phyloP scores from a whole-genome alignment of 1,140 invertebrate genomes.

The Drosophila willistoni region DNA sequence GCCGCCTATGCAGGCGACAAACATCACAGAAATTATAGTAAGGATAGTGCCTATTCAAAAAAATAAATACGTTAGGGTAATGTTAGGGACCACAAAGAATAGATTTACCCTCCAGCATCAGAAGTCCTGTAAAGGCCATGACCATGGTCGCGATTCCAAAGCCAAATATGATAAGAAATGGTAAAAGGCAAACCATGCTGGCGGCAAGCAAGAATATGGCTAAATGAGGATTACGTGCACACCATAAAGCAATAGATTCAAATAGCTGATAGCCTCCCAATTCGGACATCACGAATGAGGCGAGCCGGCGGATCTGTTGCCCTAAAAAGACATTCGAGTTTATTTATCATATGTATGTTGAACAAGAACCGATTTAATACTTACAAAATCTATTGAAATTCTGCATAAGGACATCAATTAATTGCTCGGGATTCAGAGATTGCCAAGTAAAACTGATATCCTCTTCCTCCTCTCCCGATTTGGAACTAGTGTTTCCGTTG shows the following conservation, averaged over 20 bases:
- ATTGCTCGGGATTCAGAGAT: constrained; percentile 39
- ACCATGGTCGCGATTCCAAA: constrained; percentile 71
- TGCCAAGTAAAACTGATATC: neutral
- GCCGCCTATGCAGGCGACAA: constrained; percentile 67
- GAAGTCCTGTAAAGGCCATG: constrained; percentile 75
- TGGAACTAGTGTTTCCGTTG: neutral
- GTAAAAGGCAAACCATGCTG: constrained; percentile 58
- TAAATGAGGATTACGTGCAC: constrained; percentile 64
- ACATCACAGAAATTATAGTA: constrained; percentile 66
- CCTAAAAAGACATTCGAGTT: constrained; percentile 17
- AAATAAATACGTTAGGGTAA: neutral
- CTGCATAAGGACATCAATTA: constrained; percentile 45
- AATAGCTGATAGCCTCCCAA: constrained; percentile 70
- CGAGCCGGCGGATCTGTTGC: constrained; percentile 38
- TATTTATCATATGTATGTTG: neutral
- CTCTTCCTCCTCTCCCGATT: neutral
- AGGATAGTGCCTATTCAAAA: constrained; percentile 65
- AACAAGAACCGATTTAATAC: constrained; percentile 7
- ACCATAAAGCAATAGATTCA: constrained; percentile 53
- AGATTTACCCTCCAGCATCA: constrained; percentile 71
- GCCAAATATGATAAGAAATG: constrained; percentile 68
- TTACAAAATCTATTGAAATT: constrained; percentile 54
- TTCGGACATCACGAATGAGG: constrained; percentile 54
- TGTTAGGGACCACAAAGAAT: neutral
- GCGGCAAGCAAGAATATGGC: constrained; percentile 66